Evolutionary conservation across 1,140 invertebrate genomes (phyloP).

Genomic region (Hypothenemus hampei): DNA sequence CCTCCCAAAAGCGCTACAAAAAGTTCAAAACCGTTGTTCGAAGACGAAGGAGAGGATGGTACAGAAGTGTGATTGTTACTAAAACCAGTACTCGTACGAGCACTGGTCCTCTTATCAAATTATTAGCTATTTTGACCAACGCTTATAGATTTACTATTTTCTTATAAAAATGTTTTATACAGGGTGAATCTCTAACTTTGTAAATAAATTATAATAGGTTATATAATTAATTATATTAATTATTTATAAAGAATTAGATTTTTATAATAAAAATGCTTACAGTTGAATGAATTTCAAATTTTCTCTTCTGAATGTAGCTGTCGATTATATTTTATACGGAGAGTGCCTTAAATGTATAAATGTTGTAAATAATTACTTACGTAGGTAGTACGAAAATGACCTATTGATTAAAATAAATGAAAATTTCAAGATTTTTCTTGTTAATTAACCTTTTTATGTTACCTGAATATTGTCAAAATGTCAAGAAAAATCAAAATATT

Average conservation of each 20-base stretch:
- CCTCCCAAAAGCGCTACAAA: constrained; percentile 71
- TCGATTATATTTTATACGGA: constrained; percentile 4
- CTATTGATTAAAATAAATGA: too few relatives aligned
- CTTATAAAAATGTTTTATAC: background rate
- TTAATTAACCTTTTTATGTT: too few relatives aligned
- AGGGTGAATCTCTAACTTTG: background rate
- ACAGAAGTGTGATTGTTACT: constrained; percentile 67
- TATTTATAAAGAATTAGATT: too few relatives aligned
- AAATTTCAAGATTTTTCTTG: too few relatives aligned
- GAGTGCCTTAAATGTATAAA: constrained; percentile 4
- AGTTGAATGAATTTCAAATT: too few relatives aligned
- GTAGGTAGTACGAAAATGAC: too few relatives aligned
- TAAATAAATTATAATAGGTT: background rate
- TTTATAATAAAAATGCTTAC: too few relatives aligned
- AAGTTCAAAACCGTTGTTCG: constrained; percentile 63
- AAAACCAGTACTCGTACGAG: constrained; percentile 39
- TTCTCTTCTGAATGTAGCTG: too few relatives aligned
- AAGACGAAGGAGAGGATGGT: constrained; percentile 81
- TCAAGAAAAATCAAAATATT: background rate
- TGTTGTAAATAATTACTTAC: constrained; percentile 1
- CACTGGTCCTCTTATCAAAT: constrained; percentile 33
- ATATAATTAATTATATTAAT: too few relatives aligned
- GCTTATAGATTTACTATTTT: background rate
- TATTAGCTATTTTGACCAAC: background rate
- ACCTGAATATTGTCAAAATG: background rate